phyloP scores from a whole-genome alignment of 2,113 vertebrate species.

The Chrysochloris asiatica region DNA sequence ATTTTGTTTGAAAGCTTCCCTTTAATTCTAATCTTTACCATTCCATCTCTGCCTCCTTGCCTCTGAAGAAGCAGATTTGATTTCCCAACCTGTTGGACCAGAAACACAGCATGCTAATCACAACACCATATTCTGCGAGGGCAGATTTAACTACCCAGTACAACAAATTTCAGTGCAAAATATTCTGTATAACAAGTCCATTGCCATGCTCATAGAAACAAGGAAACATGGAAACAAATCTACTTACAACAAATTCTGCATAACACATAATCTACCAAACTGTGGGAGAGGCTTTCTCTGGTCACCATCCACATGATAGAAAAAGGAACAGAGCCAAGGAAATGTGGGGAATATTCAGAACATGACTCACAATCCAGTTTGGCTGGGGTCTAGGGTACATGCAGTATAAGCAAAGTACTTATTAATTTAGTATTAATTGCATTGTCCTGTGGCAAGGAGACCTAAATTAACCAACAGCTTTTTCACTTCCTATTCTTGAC shows the following conservation, averaged over 20 bases:
- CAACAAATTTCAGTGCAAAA: constrained; percentile 62
- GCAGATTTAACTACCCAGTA: constrained; percentile 69
- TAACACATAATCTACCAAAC: constrained; percentile 29
- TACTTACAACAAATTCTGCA: constrained; percentile 45
- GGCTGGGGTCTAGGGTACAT: background rate
- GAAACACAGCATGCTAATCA: constrained; percentile 71
- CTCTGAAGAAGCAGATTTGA: constrained; percentile 71
- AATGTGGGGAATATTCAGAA: constrained; percentile 4
- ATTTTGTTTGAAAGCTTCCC: background rate
- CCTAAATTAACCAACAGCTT: background rate
- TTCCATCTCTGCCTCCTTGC: constrained; percentile 65
- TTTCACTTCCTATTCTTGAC: constrained; percentile 3
- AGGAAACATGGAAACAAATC: constrained; percentile 52
- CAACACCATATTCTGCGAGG: constrained; percentile 72
- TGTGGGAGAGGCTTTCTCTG: constrained; percentile 4
- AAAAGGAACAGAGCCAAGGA: constrained; percentile 16
- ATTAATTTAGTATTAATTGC: constrained; percentile 17
- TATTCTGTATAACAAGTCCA: constrained; percentile 55
- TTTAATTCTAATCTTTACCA: constrained; percentile 58
- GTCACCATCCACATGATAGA: constrained; percentile 19
- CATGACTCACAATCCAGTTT: constrained; percentile 18
- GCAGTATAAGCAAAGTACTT: background rate
- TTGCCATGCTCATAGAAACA: constrained; percentile 58
- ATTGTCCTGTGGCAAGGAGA: background rate
- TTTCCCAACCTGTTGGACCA: constrained; percentile 73